Percentiles rank a stretch among this genome's conserved stretches.
Conservation (phyloP, 1,140 invertebrate genomes). For the Plutomurus gul region DNA sequence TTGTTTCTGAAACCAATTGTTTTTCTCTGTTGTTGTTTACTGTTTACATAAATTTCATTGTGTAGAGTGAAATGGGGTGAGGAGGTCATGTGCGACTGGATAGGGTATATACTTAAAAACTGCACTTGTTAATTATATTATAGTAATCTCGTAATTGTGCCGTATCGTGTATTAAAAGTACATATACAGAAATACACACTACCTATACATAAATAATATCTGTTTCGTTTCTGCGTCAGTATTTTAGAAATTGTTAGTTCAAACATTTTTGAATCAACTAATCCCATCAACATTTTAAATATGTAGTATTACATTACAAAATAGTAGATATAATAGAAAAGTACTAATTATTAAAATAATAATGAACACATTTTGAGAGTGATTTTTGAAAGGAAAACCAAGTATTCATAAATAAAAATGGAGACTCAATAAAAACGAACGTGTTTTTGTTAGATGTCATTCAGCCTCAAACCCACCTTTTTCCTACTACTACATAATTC, state of each 20-base stretch:
- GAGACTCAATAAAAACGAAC: slow-evolving; percentile 28
- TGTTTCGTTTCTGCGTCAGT: slow-evolving; percentile 22
- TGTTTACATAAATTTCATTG: no score
- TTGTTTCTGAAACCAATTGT: no score
- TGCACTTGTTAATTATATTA: slow-evolving; percentile 19
- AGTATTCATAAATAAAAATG: slow-evolving; percentile 32
- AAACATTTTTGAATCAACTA: slow-evolving; percentile 30
- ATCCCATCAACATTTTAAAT: slow-evolving; percentile 24
- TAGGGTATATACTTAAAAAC: slow-evolving; percentile 10
- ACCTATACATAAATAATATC: not conserved
- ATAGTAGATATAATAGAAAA: slow-evolving; percentile 25
- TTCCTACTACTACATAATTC: not conserved
- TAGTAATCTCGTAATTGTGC: slow-evolving; percentile 22
- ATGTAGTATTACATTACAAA: not conserved
- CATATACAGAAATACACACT: not conserved
- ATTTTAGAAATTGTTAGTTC: slow-evolving; percentile 25
- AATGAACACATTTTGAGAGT: slow-evolving; percentile 36
- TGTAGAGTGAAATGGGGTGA: not conserved
- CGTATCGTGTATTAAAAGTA: slow-evolving; percentile 3
- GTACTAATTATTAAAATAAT: slow-evolving; percentile 17
- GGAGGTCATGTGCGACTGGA: slow-evolving; percentile 17
- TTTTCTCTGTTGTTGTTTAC: not conserved
- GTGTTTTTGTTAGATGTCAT: slow-evolving; percentile 12
- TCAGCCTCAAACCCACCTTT: not conserved
- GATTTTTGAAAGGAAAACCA: slow-evolving; percentile 39